Base-by-base conservation (phyloP, 2,888 invertebrate genomes). In the Trichogramma evanescens region DNA sequence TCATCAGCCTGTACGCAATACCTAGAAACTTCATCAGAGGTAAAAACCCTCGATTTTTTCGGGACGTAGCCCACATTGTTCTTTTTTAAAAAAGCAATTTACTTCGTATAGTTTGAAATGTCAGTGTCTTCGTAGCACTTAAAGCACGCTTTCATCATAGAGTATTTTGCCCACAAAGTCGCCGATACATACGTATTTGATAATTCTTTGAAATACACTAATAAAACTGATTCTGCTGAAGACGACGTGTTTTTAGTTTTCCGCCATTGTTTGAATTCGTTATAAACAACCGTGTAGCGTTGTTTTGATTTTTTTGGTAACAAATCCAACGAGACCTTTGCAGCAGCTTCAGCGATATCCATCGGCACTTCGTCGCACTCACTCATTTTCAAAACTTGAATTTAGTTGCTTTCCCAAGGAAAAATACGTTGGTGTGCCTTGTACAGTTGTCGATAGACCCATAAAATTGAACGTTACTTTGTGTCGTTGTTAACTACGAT, bases 321-420 rank as follows among this genome's bases (percentile, higher is more conserved):
- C 6, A 50, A 10, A 26, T 50, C 5, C 39, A 50, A 38, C 9
- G 8, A 8, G 7, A 50, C 38, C 5, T 38, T 2, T 26, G 7
- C 39, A 8, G 50, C 50, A 9, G 26, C 40, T 6, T 50, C 39
- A 7, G 13, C 54, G 46, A 61, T 63, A 58, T 58, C 59, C 61
- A 58, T 26, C 45, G 8, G 44, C 38, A 56, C 8, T 8, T 54
- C 53, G 46, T 50, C 10, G 51, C 50, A 56, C 42, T 42, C 49
- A 9, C 40, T 43, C 50, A 58, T 59, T 26, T 26, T 26, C 26
- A 26, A 26, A 26, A 26, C 26, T 26, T 26, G 3, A 26, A 98
- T 26, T 0, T 26, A 26, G 26, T 26, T 26, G 26, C 3, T 26
- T 26, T 26, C 26, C 26, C 26, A 26, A 26, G 26, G 26, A 26